phyloP scores from a whole-genome alignment of 2,797 vertebrate genomes.

The Hydrocynus forskahlii region DNA sequence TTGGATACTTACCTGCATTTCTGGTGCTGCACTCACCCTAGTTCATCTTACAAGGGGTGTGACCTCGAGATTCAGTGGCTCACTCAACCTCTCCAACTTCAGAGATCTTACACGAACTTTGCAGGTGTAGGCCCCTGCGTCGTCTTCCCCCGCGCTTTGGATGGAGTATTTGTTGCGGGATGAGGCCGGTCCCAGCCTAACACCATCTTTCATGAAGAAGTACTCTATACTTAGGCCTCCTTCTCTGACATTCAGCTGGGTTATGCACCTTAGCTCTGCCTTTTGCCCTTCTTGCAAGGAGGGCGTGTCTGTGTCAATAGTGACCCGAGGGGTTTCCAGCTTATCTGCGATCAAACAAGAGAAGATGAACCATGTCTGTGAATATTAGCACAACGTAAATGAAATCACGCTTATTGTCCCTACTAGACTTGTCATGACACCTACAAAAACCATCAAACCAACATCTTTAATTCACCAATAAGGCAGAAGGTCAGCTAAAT shows the following conservation, averaged over 20 bases:
- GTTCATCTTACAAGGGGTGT: neutral
- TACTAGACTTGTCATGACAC: no score
- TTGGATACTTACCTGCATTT: neutral
- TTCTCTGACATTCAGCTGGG: constrained; percentile 60
- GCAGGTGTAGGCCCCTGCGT: constrained; percentile 70
- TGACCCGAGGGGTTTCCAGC: constrained; percentile 63
- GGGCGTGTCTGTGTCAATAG: constrained; percentile 9
- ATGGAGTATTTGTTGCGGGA: constrained; percentile 45
- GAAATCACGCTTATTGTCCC: no score
- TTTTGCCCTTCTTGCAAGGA: fast-evolving
- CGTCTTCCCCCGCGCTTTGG: neutral
- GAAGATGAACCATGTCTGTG: neutral
- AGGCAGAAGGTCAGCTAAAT: no score
- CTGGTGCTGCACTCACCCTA: neutral
- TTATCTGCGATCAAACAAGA: constrained; percentile 61
- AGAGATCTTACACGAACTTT: constrained; percentile 63
- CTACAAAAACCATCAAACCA: no score
- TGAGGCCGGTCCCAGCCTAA: constrained; percentile 34
- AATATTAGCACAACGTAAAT: no score
- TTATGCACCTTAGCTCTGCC: constrained; percentile 65
- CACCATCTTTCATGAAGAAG: constrained; percentile 66
- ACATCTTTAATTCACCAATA: no score
- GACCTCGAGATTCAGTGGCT: neutral
- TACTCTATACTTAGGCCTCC: constrained; percentile 59
- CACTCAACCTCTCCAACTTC: constrained; percentile 58